A percentile compares a stretch with the other conserved stretches of the same genome.
Conservation (phyloP, 2,888 invertebrate species). For the Sminthurides aquaticus region DNA sequence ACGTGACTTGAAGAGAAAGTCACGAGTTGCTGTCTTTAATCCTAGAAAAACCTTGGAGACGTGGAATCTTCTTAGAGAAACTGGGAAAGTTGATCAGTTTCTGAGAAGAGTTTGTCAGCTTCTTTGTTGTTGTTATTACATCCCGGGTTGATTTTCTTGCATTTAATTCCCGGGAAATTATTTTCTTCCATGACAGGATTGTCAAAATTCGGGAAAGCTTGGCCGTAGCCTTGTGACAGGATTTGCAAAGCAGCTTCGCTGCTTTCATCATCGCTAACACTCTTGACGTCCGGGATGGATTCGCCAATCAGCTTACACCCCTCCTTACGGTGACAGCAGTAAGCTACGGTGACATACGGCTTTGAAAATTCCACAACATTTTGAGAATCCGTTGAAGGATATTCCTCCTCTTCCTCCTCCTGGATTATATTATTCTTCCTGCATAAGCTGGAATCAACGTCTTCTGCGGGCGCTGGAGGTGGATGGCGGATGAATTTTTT, state of each 20-base stretch:
- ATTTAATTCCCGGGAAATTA: too few relatives aligned
- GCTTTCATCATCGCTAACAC: neutral
- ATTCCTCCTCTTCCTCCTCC: neutral
- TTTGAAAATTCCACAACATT: neutral
- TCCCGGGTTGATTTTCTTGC: too few relatives aligned
- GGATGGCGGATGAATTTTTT: neutral
- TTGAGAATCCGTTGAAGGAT: neutral
- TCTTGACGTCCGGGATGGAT: neutral
- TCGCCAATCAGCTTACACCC: neutral
- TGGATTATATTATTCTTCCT: neutral
- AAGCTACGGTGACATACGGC: neutral
- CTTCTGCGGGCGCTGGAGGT: neutral
- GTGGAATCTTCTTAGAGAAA: too few relatives aligned
- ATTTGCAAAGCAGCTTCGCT: neutral
- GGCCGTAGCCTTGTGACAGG: neutral
- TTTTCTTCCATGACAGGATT: neutral
- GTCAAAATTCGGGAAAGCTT: neutral
- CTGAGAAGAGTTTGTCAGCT: too few relatives aligned
- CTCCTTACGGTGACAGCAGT: neutral
- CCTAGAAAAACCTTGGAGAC: too few relatives aligned
- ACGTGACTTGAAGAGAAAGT: too few relatives aligned
- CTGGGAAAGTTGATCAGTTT: too few relatives aligned
- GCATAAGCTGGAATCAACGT: neutral
- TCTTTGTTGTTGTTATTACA: too few relatives aligned
- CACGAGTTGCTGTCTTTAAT: too few relatives aligned